Conservation (phyloP, 1,140 invertebrate species). For the Mercenaria mercenaria region DNA sequence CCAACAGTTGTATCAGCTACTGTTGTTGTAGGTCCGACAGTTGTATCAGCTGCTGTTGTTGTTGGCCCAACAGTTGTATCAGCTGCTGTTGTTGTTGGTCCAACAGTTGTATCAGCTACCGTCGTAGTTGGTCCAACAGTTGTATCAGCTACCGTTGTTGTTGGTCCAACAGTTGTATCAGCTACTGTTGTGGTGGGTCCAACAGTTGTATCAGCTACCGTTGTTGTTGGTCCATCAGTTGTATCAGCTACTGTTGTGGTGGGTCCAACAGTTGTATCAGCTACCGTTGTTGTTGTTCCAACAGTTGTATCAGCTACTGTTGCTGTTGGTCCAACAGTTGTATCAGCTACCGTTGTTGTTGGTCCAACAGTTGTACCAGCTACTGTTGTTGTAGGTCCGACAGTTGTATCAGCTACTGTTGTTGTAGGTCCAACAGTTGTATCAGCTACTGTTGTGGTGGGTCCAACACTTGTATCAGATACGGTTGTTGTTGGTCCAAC, state of each 20-base stretch:
- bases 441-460: slow-evolving; percentile 25
- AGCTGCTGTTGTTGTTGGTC: neutral
- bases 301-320: neutral
- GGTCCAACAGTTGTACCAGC: neutral
- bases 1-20: neutral
- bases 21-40: slow-evolving; percentile 4
- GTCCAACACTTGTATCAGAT: neutral
- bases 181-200: neutral
- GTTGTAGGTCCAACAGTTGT: neutral
- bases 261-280: neutral
- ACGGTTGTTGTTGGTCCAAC: slow-evolving; percentile 6
- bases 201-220: slow-evolving; percentile 2
- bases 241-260: neutral
- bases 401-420: neutral
- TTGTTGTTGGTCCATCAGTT: neutral
- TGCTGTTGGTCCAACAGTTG: neutral
- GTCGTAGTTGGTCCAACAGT: neutral
- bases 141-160: neutral
- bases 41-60: neutral
- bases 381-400: slow-evolving; percentile 1
- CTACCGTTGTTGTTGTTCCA: neutral
- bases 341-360: neutral
- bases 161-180: neutral
- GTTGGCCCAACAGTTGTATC: slow-evolving; percentile 1
- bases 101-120: neutral